Base-by-base conservation (phyloP, 2,888 invertebrate genomes). In the Rotaria sp. region DNA sequence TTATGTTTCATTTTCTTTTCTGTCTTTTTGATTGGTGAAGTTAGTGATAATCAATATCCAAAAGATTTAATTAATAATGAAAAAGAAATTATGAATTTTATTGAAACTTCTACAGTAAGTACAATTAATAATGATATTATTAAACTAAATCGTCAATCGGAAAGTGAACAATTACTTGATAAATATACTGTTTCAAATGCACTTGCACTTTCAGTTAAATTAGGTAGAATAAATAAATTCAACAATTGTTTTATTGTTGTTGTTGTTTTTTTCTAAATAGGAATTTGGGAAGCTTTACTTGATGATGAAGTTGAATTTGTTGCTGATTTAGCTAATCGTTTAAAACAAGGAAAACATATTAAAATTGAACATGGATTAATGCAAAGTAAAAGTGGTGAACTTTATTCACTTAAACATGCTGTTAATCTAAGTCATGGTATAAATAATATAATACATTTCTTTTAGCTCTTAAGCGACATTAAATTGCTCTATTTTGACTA, bases 171-270 rank as follows among this genome's bases (percentile, higher is more conserved):
- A 30, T 35, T 86, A 50, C 30, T 86, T 26, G 86, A 86, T 80
- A 86, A 86, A 80, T 86, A 86, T 26, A 41, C 86, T 15, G 85
- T 86, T 85, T 86, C 86, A 24, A 84, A 86, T 57, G 86, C 86
- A n/a, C 45, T 86, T 26, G 84, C 86, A 41, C 30, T 86, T 8
- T 85, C 85, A 38, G 86, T 86, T 35, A 86, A 86, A 80, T 50
- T 86, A 52, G 86, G 74, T 74, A 74, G 26, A 38, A 24, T 24
- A 8, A 11, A 30, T 24, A 74, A 13, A 18, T 67, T 15, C 7
- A 67, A 30, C 0, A 26, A 35, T 26, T 7, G 1, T 67, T 15
- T 35, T 4, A 15, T 2, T 4, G 35, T 67, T 35, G 15, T 18
- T 67, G 5, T 35, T 30, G 2, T 5, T 59, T 15, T n/a, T 30